Percentiles rank a stretch among this genome's conserved stretches.
phyloP scores from a whole-genome alignment of 2,797 vertebrate species.

The Bradypodion ventrale region DNA sequence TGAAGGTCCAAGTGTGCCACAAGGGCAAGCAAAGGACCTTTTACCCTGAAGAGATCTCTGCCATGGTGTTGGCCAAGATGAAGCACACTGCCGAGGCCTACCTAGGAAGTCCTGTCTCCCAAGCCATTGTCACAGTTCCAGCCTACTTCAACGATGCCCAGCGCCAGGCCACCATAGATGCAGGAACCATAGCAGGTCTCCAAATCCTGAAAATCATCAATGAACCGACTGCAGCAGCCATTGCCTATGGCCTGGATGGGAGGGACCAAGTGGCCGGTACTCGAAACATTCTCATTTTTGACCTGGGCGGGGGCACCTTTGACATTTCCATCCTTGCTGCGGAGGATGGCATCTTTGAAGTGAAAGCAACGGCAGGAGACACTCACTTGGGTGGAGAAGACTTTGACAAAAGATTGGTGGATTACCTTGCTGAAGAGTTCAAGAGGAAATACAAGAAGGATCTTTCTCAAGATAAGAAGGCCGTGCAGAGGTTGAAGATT shows the following conservation, averaged over 20 bases:
- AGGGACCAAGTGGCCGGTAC: not conserved
- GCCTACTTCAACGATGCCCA: slow-evolving; percentile 55
- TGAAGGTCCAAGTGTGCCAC: slow-evolving; percentile 47
- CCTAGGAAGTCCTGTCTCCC: slow-evolving; percentile 46
- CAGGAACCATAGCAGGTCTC: slow-evolving; percentile 46
- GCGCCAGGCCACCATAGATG: slow-evolving; percentile 58
- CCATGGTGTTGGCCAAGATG: slow-evolving; percentile 53
- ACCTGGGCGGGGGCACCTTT: slow-evolving; percentile 48
- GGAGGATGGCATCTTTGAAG: slow-evolving; percentile 31
- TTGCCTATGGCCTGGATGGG: slow-evolving; percentile 38
- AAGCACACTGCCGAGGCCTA: slow-evolving; percentile 49
- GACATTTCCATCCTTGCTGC: slow-evolving; percentile 29
- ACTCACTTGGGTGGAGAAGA: slow-evolving; percentile 56
- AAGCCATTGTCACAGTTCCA: slow-evolving; percentile 46
- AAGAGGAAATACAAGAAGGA: slow-evolving; percentile 45
- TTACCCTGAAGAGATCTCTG: slow-evolving; percentile 46
- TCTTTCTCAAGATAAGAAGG: slow-evolving; percentile 30
- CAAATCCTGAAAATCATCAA: slow-evolving; percentile 51
- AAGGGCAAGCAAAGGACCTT: slow-evolving; percentile 46
- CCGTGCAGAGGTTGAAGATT: slow-evolving; percentile 25
- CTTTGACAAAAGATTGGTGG: slow-evolving; percentile 27
- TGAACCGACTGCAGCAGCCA: slow-evolving; percentile 42
- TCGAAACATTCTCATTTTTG: slow-evolving; percentile 53
- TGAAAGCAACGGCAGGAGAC: slow-evolving; percentile 53
- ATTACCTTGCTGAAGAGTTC: slow-evolving; percentile 31